These are phyloP conservation scores for Agrochola circellaris DNA, from an alignment of 2,888 invertebrate genomes.

Conservation along the genomic window DNA sequence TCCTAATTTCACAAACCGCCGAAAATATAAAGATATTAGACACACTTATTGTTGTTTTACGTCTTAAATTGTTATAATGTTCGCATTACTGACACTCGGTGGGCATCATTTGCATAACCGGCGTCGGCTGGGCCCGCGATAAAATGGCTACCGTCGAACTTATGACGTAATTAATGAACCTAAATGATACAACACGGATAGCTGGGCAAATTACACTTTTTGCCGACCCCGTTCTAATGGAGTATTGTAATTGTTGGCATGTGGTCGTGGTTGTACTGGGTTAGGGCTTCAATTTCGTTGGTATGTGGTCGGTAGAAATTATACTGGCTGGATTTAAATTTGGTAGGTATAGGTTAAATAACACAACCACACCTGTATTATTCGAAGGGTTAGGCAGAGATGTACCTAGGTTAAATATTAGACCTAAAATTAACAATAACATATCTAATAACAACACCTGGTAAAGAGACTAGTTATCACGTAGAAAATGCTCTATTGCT, in stretches of 20 bases:
- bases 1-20: constrained; percentile 41
- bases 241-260: constrained; percentile 41
- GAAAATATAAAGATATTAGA: constrained; percentile 71
- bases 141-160: constrained; percentile 85
- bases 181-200: constrained; percentile 83
- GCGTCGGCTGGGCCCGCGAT: constrained; percentile 81
- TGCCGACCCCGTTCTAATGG: constrained; percentile 68
- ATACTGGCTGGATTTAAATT: constrained; percentile 2
- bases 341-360: no score
- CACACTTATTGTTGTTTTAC: constrained; percentile 87
- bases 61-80: constrained; percentile 90
- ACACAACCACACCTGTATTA: no score
- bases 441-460: background rate
- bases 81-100: constrained; percentile 86
- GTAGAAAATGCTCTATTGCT: background rate
- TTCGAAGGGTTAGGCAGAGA: no score
- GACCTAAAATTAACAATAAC: background rate
- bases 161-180: constrained; percentile 88
- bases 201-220: constrained; percentile 77
- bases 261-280: constrained; percentile 16
- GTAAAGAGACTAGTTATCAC: background rate
- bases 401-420: background rate
- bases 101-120: constrained; percentile 87
- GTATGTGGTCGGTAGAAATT: constrained; percentile 20
- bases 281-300: constrained; percentile 7